Base-by-base conservation (phyloP, 2,888 invertebrate genomes). In the Latheticus oryzae region DNA sequence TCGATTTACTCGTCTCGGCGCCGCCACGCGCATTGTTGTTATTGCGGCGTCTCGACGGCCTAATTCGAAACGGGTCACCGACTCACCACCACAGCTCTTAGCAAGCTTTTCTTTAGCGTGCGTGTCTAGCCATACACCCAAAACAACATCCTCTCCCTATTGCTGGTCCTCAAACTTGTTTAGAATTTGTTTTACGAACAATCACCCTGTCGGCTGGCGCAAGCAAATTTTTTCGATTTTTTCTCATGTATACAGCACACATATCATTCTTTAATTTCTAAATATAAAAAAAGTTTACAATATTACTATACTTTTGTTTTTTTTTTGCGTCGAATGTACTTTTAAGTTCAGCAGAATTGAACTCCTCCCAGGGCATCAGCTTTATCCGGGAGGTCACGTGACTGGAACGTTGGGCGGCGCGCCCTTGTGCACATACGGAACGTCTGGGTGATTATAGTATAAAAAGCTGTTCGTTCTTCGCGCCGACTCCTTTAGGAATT, bases 1-100 rank as follows among this genome's bases (percentile, higher is more conserved):
- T 69, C 69, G 66, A 69, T 69, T 67, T 66, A 62, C 65, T 63
- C 65, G 66, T 66, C 65, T 65, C 62, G 65, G 61, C 62, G 57
- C 58, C 62, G 55, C 59, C 53, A 57, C 62, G 60, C 65, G 61
- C 63, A 60, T 45, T 61, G 63, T 62, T 65, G 63, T 63, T 63
- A 68, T 65, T 68, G 67, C 67, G 67, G 59, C 66, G 67, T 68
- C 67, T 68, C 67, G 63, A 65, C 65, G 67, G 61, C 66, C 67
- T 55, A 64, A 54, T 66, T 68, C 61, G 40, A 58, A 66, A 35
- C 65, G 56, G 67, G 67, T 67, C 67, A 67, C 61, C 65, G 65
- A 65, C 42, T 50, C 48, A 15, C 37, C 26, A 21, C 24, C 38
- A 19, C 50, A 42, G 23, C 17, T 24, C 8, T 17, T n/a, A 5